These are phyloP conservation scores for Luscinia megarhynchos DNA, from an alignment of 2,797 vertebrate genomes.

Conservation along the genomic window DNA sequence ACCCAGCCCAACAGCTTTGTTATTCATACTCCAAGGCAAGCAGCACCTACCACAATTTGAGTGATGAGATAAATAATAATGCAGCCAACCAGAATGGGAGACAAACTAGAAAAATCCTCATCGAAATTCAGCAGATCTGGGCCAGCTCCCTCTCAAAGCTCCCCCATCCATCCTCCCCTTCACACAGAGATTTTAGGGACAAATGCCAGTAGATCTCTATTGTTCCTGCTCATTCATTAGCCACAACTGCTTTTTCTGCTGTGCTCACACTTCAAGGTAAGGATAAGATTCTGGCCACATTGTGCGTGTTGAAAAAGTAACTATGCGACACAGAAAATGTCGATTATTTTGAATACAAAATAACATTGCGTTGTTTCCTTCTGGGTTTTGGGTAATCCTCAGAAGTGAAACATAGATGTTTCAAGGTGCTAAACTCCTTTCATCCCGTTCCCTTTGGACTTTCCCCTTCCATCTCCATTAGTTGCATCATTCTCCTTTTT, in stretches of 20 bases:
- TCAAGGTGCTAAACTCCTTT: slow-evolving; percentile 27
- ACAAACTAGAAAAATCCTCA: slow-evolving; percentile 50
- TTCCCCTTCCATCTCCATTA: neutral
- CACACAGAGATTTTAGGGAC: slow-evolving; percentile 34
- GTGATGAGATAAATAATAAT: slow-evolving; percentile 73
- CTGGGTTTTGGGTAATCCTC: neutral
- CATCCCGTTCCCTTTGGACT: neutral
- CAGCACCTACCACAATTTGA: slow-evolving; percentile 64
- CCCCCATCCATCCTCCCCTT: neutral
- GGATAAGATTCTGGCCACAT: neutral
- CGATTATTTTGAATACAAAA: neutral
- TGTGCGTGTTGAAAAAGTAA: neutral
- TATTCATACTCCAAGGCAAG: slow-evolving; percentile 59
- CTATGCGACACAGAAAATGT: neutral
- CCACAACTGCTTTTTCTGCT: slow-evolving; percentile 9
- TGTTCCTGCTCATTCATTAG: slow-evolving; percentile 55
- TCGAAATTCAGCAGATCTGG: slow-evolving; percentile 57
- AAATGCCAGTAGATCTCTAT: slow-evolving; percentile 43
- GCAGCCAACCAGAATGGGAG: slow-evolving; percentile 57
- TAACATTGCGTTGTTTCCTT: neutral
- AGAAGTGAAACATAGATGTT: neutral
- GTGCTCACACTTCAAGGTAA: slow-evolving; percentile 38
- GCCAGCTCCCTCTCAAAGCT: slow-evolving; percentile 10
- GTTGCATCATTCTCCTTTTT: neutral
- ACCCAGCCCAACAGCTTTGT: slow-evolving; percentile 40